Evolutionary conservation across 2,888 invertebrate genomes (phyloP).

Genomic region (Alloplasta piceator): DNA sequence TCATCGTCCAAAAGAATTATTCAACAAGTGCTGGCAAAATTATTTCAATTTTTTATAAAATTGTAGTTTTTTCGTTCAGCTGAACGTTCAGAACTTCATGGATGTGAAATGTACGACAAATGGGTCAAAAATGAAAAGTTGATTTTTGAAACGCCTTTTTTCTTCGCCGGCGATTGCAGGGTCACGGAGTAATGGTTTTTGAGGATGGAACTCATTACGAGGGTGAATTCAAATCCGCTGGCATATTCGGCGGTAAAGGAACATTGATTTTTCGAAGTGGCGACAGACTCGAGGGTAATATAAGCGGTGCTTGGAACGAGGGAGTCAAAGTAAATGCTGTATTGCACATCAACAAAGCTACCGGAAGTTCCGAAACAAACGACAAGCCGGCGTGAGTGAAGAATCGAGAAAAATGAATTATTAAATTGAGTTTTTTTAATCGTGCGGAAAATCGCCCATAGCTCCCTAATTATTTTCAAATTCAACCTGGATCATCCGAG

Average conservation of each 20-base stretch:
- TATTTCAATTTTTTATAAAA: no score
- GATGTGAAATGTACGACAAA: no score
- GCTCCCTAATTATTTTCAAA: no score
- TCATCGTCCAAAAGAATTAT: no score
- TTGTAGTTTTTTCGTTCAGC: no score
- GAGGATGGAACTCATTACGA: conserved; percentile 95
- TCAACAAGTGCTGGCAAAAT: no score
- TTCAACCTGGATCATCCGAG: no score
- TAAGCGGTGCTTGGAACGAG: conserved; percentile 91
- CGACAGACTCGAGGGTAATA: conserved; percentile 89
- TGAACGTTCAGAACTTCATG: no score
- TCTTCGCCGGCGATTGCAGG: conserved; percentile 84
- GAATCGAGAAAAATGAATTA: neutral
- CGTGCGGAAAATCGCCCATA: no score
- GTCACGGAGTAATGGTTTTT: conserved; percentile 94
- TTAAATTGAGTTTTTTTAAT: no score
- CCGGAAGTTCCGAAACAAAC: conserved; percentile 85
- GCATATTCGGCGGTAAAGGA: conserved; percentile 92
- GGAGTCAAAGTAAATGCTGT: conserved; percentile 92
- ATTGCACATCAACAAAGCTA: conserved; percentile 87
- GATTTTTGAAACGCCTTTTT: neutral
- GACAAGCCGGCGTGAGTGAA: conserved; percentile 86
- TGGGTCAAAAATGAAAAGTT: no score
- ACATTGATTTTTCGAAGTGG: conserved; percentile 91
- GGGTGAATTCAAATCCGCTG: conserved; percentile 92